Conservation (phyloP, 1,140 invertebrate genomes). For the Nomia melanderi region DNA sequence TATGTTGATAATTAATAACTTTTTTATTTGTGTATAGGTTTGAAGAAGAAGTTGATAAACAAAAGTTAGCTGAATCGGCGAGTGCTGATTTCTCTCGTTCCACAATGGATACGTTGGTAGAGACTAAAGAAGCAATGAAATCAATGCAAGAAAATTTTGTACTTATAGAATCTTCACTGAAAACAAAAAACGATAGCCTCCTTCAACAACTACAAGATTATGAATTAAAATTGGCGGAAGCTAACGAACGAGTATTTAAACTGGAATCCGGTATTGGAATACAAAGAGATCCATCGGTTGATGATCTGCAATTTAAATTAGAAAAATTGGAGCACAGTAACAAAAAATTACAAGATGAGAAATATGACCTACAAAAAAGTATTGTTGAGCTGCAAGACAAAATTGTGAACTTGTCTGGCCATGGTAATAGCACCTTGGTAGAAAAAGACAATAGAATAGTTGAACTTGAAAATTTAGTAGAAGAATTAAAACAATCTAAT, state of each 20-base stretch:
- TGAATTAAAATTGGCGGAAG: conserved; percentile 72
- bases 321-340: conserved; percentile 70
- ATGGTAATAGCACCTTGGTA: conserved; percentile 60
- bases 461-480: conserved; percentile 76
- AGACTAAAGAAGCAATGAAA: conserved; percentile 83
- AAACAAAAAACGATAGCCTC: conserved; percentile 75
- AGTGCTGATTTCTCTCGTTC: conserved; percentile 73
- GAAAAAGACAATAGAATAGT: conserved; percentile 76
- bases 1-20: background rate
- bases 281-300: conserved; percentile 57
- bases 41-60: conserved; percentile 66
- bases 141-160: conserved; percentile 83
- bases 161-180: conserved; percentile 79
- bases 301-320: conserved; percentile 69
- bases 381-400: conserved; percentile 73
- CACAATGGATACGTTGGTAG: conserved; percentile 80
- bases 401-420: conserved; percentile 56
- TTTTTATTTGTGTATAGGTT: conserved; percentile 60
- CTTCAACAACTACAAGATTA: conserved; percentile 74
- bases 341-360: conserved; percentile 72
- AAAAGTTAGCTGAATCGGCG: conserved; percentile 69
- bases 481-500: conserved; percentile 73
- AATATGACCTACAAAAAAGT: conserved; percentile 73
- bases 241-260: conserved; percentile 70
- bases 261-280: conserved; percentile 71